Evolutionary conservation across 2,888 invertebrate genomes (phyloP).

Genomic region (Drosophila borealis): DNA sequence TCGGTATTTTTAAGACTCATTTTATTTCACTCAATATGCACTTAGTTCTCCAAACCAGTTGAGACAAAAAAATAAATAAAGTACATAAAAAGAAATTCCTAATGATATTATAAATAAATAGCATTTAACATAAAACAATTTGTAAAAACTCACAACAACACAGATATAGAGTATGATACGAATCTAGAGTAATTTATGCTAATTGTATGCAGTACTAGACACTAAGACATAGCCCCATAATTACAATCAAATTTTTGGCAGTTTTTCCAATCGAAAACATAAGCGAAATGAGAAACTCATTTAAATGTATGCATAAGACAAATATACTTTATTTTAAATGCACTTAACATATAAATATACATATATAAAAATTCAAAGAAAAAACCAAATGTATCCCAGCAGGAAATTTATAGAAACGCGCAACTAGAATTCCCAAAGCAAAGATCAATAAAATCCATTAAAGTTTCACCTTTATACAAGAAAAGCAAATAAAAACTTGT

Average conservation of each 20-base stretch:
- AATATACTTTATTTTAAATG: constrained; percentile 73
- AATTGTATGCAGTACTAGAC: constrained; percentile 57
- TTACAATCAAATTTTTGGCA: constrained; percentile 74
- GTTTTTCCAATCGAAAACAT: constrained; percentile 45
- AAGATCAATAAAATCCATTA: constrained; percentile 32
- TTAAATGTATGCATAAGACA: constrained; percentile 53
- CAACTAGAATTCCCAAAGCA: constrained; percentile 28
- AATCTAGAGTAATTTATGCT: constrained; percentile 40
- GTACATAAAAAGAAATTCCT: constrained; percentile 50
- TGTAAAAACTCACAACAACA: constrained; percentile 41
- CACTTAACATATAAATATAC: constrained; percentile 26
- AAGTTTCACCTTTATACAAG: constrained; percentile 33
- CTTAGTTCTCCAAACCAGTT: constrained; percentile 10
- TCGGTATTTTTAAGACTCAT: constrained; percentile 28
- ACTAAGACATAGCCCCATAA: constrained; percentile 50
- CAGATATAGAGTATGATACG: constrained; percentile 13
- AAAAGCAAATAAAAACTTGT: constrained; percentile 20
- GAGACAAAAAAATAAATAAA: constrained; percentile 16
- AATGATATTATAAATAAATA: constrained; percentile 53
- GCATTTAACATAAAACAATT: constrained; percentile 38
- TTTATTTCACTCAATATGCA: constrained; percentile 10
- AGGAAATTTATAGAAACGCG: constrained; percentile 42
- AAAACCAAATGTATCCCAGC: constrained; percentile 5
- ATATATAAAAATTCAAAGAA: constrained; percentile 15
- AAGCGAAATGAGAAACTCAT: constrained; percentile 29